A percentile compares a stretch with the other conserved stretches of the same genome.
Evolutionary conservation across 2,797 vertebrate species (phyloP).

Genomic region (Gymnoscopelus braueri): DNA sequence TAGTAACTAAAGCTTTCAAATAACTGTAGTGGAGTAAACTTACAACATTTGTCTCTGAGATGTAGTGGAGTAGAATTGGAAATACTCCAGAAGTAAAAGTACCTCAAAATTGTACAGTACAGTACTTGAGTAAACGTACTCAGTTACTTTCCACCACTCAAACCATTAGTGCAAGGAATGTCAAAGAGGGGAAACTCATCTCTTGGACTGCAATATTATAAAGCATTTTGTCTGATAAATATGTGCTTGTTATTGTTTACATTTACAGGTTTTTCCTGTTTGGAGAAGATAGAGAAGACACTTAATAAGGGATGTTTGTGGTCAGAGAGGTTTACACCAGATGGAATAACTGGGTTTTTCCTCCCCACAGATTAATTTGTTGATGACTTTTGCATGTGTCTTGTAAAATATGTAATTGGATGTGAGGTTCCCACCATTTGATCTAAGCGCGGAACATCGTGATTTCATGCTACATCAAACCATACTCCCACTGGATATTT

Average conservation of each 20-base stretch:
- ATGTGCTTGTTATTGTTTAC: slow-evolving; percentile 45
- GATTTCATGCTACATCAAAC: background rate
- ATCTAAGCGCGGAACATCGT: background rate
- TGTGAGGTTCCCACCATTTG: slow-evolving; percentile 8
- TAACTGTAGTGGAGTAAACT: too few relatives aligned
- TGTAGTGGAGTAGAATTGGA: too few relatives aligned
- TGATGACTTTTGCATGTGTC: background rate
- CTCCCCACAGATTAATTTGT: slow-evolving; percentile 19
- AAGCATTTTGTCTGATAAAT: slow-evolving; percentile 43
- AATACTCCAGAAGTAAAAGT: too few relatives aligned
- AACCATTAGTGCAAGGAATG: slow-evolving; percentile 11
- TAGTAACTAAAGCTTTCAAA: too few relatives aligned
- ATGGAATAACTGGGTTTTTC: slow-evolving; percentile 16
- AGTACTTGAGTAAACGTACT: too few relatives aligned
- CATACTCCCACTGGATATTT: too few relatives aligned
- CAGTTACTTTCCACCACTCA: too few relatives aligned
- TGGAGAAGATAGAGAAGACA: slow-evolving; percentile 35
- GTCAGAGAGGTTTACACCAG: slow-evolving; percentile 6
- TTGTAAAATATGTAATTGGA: background rate
- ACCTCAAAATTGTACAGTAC: too few relatives aligned
- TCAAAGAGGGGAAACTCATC: slow-evolving; percentile 28
- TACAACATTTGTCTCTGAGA: too few relatives aligned
- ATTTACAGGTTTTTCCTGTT: slow-evolving; percentile 59
- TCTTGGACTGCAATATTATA: slow-evolving; percentile 19
- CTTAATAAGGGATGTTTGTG: slow-evolving; percentile 9